Base-by-base conservation (phyloP, 2,888 invertebrate genomes). In the Orchesella flavescens region DNA sequence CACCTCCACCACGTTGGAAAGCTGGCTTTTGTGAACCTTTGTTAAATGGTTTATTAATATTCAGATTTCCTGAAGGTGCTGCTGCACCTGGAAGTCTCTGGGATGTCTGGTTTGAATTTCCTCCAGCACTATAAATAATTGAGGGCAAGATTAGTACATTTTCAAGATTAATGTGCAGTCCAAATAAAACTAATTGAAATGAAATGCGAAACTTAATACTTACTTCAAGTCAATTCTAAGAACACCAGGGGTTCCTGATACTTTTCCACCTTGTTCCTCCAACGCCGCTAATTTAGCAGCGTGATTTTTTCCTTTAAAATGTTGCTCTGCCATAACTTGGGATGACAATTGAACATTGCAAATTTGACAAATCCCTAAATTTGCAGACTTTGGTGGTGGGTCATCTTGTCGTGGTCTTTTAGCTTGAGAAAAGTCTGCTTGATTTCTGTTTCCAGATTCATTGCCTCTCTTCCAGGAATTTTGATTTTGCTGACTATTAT, bases 291-390 rank as follows among this genome's bases (percentile, higher is more conserved):
- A 10, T 46, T 57, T 68, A 7, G 77, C 77, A n/a, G 68, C 34
- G 43, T 87, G 87, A 9, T 85, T 74, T 66, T 79, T 85, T 46
- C 87, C 87, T n/a, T 83, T 80, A 66, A 81, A 86, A 83, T 87
- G 87, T 43, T 87, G 87, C 21, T 86, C 85, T 5, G 86, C 83
- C 59, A 68, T 72, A 12, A 72, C 78, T 74, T 85, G 66, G 21
- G 86, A 87, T 21, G 83, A 79, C 0, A 86, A 59, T 17, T 59
- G 24, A 7, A 86, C 83, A 57, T 82, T 76, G 69, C 87, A 87
- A 0, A 85, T 34, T n/a, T 79, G 59, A 83, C 87, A 87, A 23
- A 59, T 57, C 13, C 57, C 82, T 46, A 13, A n/a, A n/a, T n/a
- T 15, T 43, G 9, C 17, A 15, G 66, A 55, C 17, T n/a, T n/a